These are phyloP conservation scores for Poeciliopsis gracilis DNA, from an alignment of 2,797 vertebrate genomes.

Conservation along the genomic window DNA sequence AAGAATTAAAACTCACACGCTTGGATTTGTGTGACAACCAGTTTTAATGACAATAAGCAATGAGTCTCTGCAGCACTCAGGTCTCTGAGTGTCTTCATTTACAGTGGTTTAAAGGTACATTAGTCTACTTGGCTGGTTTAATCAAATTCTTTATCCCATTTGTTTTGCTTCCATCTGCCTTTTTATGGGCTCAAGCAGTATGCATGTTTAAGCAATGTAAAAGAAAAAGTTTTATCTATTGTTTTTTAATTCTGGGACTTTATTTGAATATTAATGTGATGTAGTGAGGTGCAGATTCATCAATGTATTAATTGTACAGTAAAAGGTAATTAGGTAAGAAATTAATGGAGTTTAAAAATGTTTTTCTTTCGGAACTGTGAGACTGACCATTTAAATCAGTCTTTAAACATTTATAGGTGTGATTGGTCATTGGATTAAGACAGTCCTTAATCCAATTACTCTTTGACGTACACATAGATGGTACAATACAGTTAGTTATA, in stretches of 20 bases:
- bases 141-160: conserved; percentile 38
- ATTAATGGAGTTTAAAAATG: not conserved
- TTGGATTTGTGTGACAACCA: conserved; percentile 63
- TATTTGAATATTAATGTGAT: not conserved
- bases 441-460: no score
- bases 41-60: conserved; percentile 43
- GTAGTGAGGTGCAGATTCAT: not conserved
- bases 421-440: not conserved
- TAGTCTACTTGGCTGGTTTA: conserved; percentile 70
- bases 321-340: not conserved
- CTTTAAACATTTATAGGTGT: not conserved
- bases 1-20: conserved; percentile 71
- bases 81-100: conserved; percentile 80
- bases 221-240: not conserved
- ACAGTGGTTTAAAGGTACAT: conserved; percentile 80
- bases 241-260: not conserved
- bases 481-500: not conserved
- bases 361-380: not conserved
- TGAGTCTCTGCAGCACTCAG: conserved; percentile 67
- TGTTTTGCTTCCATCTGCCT: conserved; percentile 59
- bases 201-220: conserved; percentile 37
- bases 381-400: not conserved
- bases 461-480: not conserved
- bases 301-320: not conserved
- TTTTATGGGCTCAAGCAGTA: conserved; percentile 36